phyloP scores from a whole-genome alignment of 2,888 invertebrate species.

The Creontiades dilutus region DNA sequence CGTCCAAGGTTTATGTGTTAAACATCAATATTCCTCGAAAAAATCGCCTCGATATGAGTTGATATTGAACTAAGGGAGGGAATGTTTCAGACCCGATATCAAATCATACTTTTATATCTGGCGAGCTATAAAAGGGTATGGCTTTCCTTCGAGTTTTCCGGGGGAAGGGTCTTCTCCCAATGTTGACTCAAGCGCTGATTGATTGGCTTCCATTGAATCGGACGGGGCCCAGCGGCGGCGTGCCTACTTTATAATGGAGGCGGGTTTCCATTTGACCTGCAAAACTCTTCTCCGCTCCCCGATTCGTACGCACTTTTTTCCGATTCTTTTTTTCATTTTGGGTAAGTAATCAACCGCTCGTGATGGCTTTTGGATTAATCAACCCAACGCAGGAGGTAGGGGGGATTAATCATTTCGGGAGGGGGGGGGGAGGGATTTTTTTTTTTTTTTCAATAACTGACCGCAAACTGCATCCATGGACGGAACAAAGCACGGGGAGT shows the following conservation, averaged over 20 bases:
- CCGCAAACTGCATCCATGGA: too few species aligned
- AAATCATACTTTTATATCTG: conserved; percentile 54
- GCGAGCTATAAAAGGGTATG: conserved; percentile 39
- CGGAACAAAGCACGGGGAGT: too few species aligned
- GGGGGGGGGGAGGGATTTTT: too few species aligned
- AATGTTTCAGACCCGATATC: conserved; percentile 36
- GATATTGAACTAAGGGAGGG: conserved; percentile 26
- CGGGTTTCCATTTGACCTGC: conserved; percentile 29
- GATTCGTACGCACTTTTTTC: neutral
- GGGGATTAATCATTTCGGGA: too few species aligned
- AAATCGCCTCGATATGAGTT: too few species aligned
- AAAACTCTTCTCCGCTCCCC: neutral
- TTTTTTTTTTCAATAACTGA: too few species aligned
- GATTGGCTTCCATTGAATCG: conserved; percentile 53
- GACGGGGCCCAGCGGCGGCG: neutral
- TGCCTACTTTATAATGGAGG: neutral
- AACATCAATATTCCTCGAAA: too few species aligned
- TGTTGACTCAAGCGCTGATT: conserved; percentile 53
- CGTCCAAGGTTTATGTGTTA: too few species aligned
- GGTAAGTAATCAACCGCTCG: conserved; percentile 3
- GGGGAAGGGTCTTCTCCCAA: neutral
- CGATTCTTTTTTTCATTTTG: neutral
- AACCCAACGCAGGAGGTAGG: too few species aligned
- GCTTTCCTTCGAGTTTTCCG: neutral
- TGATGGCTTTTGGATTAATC: too few species aligned